Percentiles rank a stretch among this genome's conserved stretches.
Conservation (phyloP, 2,888 invertebrate species). For the Synanthedon formicaeformis region DNA sequence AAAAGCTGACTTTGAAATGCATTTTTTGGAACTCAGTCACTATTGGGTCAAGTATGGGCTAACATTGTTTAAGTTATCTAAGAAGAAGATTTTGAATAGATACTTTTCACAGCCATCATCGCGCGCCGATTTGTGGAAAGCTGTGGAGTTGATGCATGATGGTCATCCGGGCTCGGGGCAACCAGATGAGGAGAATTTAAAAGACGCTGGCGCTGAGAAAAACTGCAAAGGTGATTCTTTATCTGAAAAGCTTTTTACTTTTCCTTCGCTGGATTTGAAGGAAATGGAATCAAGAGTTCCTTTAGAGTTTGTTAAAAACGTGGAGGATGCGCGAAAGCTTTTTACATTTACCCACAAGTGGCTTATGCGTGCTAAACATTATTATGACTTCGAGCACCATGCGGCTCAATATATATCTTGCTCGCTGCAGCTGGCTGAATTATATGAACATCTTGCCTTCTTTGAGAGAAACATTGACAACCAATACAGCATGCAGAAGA, state of each 20-base stretch:
- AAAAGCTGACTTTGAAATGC: slow-evolving; percentile 51
- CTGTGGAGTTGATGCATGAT: slow-evolving; percentile 35
- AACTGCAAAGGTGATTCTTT: slow-evolving; percentile 37
- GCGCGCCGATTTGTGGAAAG: slow-evolving; percentile 46
- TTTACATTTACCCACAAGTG: slow-evolving; percentile 71
- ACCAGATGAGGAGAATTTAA: slow-evolving; percentile 39
- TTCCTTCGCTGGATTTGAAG: slow-evolving; percentile 44
- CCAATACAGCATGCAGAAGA: slow-evolving; percentile 70
- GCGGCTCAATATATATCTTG: slow-evolving; percentile 72
- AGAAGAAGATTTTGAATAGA: slow-evolving; percentile 50
- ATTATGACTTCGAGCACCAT: slow-evolving; percentile 70
- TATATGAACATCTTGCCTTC: slow-evolving; percentile 76
- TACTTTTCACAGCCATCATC: slow-evolving; percentile 45
- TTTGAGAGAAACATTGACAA: slow-evolving; percentile 78
- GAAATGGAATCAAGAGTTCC: slow-evolving; percentile 48
- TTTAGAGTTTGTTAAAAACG: slow-evolving; percentile 26
- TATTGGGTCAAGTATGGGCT: slow-evolving; percentile 74
- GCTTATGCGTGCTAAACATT: slow-evolving; percentile 70
- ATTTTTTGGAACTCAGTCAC: slow-evolving; percentile 65
- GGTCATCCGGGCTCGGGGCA: slow-evolving; percentile 5
- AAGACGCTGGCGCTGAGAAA: slow-evolving; percentile 44
- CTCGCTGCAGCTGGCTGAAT: slow-evolving; percentile 72
- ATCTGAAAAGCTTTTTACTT: slow-evolving; percentile 33
- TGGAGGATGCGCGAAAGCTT: slow-evolving; percentile 62
- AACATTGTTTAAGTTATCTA: slow-evolving; percentile 68